Base-by-base conservation (phyloP, 2,113 vertebrate species). In the Dascyllus trimaculatus region DNA sequence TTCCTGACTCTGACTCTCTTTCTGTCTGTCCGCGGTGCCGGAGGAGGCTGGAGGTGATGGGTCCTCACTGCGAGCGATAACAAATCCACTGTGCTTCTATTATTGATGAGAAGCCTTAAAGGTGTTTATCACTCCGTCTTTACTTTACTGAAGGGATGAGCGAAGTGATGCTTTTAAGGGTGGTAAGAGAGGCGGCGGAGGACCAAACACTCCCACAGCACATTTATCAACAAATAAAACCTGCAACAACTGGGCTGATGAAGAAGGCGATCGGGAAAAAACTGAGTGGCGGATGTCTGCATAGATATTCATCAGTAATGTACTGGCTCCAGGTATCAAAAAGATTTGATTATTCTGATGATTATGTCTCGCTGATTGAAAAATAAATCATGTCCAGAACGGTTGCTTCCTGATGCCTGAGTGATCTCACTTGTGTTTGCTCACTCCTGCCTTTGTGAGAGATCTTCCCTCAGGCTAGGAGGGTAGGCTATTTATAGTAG, bases 401-500 rank as follows among this genome's bases (percentile, higher is more conserved):
- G 46, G 43, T 61, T 63, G 72, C 73, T 67, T 81, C 61, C 81
- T 78, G 71, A 63, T 75, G 84, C 73, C 83, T 83, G 87, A 84
- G 57, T 90, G 87, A 92, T 90, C 82, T 61, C 43, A 19, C 43
- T 80, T 87, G 74, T 90, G 80, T 89, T 93, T 86, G 76, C 85
- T 90, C 85, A 88, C 73, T 85, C 75, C 84, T 87, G 90, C 70
- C 82, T 92, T 89, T 89, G 88, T 85, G 84, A 85, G 86, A 88
- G 83, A 89, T 91, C 87, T 92, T 89, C 90, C 90, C 86, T 91
- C 85, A 77, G 88, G 92, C 91, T 90, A 86, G 84, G 84, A 92
- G 88, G 86, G 85, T 83, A 89, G 91, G 88, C 90, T 94, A 94
- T 94, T 94, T 94, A 92, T 94, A 94, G 92, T 86, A 79, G 88